Percentiles rank a stretch among this genome's conserved stretches.
phyloP scores from a whole-genome alignment of 2,797 vertebrate species.

The Paramormyrops hopkinsi region DNA sequence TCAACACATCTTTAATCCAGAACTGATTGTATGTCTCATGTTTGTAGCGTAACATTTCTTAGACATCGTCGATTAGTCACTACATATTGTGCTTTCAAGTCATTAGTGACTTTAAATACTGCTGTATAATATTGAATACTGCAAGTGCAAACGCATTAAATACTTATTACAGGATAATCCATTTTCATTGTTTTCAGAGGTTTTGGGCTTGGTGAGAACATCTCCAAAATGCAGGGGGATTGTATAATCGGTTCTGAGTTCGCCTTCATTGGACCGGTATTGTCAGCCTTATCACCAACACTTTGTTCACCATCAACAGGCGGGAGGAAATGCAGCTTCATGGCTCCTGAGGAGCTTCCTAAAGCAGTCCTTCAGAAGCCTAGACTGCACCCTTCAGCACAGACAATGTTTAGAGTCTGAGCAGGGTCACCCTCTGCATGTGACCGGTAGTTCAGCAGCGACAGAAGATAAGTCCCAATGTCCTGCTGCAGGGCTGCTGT shows the following conservation, averaged over 20 bases:
- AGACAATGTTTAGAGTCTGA: not conserved
- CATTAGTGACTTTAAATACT: not conserved
- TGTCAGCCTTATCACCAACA: not conserved
- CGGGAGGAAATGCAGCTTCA: not conserved
- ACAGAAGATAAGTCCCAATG: not conserved
- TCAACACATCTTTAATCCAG: not conserved
- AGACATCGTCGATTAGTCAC: conserved; percentile 1
- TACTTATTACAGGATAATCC: not conserved
- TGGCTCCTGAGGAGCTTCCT: not conserved
- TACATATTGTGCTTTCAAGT: not conserved
- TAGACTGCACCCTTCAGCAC: not conserved
- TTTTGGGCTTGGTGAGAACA: not conserved
- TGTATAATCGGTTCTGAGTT: not conserved
- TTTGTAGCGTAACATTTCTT: not conserved
- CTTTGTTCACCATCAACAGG: not conserved
- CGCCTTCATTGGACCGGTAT: not conserved
- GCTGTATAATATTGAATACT: not conserved
- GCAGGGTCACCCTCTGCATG: not conserved
- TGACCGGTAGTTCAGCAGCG: not conserved
- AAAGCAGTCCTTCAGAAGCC: not conserved
- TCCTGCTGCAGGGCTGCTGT: not conserved
- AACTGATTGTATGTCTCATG: conserved; percentile 1
- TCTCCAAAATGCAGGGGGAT: not conserved
- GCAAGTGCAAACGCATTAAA: not conserved
- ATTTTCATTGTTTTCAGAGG: not conserved